Base-by-base conservation (phyloP, 2,888 invertebrate species). In the Danaus chrysippus region DNA sequence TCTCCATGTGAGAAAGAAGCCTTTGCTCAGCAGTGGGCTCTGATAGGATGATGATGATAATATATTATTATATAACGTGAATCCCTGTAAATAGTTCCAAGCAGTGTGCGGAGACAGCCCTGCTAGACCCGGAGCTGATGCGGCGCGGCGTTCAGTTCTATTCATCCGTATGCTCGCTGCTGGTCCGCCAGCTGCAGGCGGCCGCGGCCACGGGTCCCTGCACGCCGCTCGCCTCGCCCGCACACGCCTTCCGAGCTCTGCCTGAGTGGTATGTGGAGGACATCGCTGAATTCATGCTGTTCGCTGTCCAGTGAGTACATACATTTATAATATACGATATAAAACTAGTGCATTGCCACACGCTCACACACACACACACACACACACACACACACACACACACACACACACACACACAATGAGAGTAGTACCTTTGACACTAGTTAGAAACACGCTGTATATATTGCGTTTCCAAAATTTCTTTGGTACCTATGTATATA, bases 251-350 rank as follows among this genome's bases (percentile, higher is more conserved):
- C 92, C 94, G 95, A 59, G 97, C 98, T 73, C 92, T 97, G 78
- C 99, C 99, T 49, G 99, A 99, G 91, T 99, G 98, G 96, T 97
- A 98, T 84, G 94, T 99, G 72, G 99, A 99, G 87, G 99, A 99
- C 82, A 95, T 99, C 73, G 98, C 99, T 11, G 99, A 99, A 86
- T 97, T 99, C 86, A 93, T 99, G 76, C 93, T 98, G 42, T 98
- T 98, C 81, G 94, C 96, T 3, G 93, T 98, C 76, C 97, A 97
- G 97, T 97, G 89, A 95, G 96, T 94, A 59, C 17, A 54, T 11
- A 19, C 41, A 19, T 10, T 49, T 17, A 49, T 15, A 10, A 8
- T 10, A 3, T 11, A 17, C 49, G 9, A 1, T 15, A 15, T 6
- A 46, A 5, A n/a, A 44, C n/a, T 44, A 44, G n/a, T n/a, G n/a